These are phyloP conservation scores for Calyptommatus sinebrachiatus DNA, from an alignment of 2,113 vertebrate genomes.

Conservation along the genomic window DNA sequence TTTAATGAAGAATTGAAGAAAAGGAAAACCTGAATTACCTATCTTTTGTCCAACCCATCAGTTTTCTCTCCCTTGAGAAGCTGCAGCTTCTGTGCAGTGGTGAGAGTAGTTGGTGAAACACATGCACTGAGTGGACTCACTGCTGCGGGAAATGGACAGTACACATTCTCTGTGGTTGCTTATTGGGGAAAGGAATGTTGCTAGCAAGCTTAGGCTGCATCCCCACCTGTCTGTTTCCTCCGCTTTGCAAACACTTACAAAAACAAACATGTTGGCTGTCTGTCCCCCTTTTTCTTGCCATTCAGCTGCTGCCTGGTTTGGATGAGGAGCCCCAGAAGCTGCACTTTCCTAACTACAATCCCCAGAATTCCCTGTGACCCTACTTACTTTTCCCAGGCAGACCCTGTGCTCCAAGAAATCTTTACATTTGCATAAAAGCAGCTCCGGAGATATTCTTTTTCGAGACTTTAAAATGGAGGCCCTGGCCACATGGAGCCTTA, in stretches of 20 bases:
- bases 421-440: neutral
- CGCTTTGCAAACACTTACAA: too few relatives aligned
- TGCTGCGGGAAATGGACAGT: neutral
- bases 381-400: conserved; percentile 43
- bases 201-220: too few relatives aligned
- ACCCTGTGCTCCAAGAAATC: conserved; percentile 10
- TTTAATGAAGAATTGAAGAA: conserved; percentile 7
- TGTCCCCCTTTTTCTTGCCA: too few relatives aligned
- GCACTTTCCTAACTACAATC: too few relatives aligned
- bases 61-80: conserved; percentile 29
- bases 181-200: conserved; percentile 28
- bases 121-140: neutral
- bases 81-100: conserved; percentile 39
- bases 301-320: too few relatives aligned
- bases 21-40: conserved; percentile 31
- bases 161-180: neutral
- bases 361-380: conserved; percentile 15
- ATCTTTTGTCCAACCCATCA: neutral
- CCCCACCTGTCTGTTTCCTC: too few relatives aligned
- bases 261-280: too few relatives aligned
- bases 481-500: too few relatives aligned
- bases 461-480: too few relatives aligned
- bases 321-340: too few relatives aligned
- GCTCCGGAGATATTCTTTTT: too few relatives aligned
- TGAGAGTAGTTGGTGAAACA: conserved; percentile 59